phyloP scores from a whole-genome alignment of 1,140 invertebrate species.

The Ceratina calcarata region DNA sequence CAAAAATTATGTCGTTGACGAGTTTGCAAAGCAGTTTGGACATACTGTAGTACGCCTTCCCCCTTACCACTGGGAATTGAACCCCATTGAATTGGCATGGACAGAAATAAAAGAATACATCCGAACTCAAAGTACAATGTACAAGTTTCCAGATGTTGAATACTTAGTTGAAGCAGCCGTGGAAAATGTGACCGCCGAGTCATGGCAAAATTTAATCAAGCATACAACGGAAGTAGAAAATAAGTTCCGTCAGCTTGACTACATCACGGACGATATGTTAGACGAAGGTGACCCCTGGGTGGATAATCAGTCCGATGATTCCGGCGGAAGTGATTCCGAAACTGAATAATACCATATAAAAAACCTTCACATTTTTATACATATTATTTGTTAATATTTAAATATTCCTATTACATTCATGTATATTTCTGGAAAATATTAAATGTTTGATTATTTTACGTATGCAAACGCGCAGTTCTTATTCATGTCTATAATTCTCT shows the following conservation, averaged over 20 bases:
- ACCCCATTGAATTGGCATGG: slow-evolving; percentile 1
- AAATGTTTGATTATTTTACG: too few species aligned
- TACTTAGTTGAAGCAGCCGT: background rate
- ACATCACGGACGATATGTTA: background rate
- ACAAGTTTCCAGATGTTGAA: background rate
- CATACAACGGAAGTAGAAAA: background rate
- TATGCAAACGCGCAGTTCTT: too few species aligned
- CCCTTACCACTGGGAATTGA: background rate
- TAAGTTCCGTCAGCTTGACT: background rate
- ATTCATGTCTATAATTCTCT: too few species aligned
- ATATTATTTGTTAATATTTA: too few species aligned
- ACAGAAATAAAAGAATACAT: background rate
- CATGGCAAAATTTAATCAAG: background rate
- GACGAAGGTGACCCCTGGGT: background rate
- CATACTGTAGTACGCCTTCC: background rate
- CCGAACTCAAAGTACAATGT: background rate
- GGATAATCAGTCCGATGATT: too few species aligned
- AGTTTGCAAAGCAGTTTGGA: background rate
- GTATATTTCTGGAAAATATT: too few species aligned
- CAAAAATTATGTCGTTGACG: background rate
- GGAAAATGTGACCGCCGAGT: background rate
- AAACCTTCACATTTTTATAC: too few species aligned
- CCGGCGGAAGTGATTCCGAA: too few species aligned
- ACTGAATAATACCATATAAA: too few species aligned
- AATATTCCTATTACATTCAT: too few species aligned